These are phyloP conservation scores for Ormyrus rosae DNA, from an alignment of 2,888 invertebrate genomes.

Conservation along the genomic window DNA sequence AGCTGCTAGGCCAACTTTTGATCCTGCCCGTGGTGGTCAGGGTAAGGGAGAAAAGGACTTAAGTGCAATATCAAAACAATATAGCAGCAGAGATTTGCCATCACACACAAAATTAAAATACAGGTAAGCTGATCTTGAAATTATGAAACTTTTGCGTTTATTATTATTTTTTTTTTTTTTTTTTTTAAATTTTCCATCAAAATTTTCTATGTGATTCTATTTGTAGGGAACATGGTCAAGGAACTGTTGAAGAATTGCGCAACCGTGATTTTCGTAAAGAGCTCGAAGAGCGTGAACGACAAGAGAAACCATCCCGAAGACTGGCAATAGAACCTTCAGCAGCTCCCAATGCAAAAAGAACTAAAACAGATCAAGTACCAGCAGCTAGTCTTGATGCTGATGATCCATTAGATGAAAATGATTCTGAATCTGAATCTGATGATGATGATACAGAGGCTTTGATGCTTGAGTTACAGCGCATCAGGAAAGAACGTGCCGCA, in stretches of 20 bases:
- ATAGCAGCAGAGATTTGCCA: conserved; percentile 97
- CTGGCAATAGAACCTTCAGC: conserved; percentile 87
- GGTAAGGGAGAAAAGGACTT: conserved; percentile 98
- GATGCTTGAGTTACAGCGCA: too few relatives aligned
- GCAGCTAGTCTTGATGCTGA: conserved; percentile 97
- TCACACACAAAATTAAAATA: conserved; percentile 98
- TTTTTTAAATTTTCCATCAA: too few relatives aligned
- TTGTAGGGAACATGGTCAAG: conserved; percentile 95
- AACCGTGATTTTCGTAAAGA: conserved; percentile 92
- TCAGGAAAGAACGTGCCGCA: conserved; percentile 79
- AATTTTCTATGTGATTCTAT: neutral
- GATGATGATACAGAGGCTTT: conserved; percentile 77
- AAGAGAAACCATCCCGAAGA: conserved; percentile 61
- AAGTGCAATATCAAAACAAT: conserved; percentile 98
- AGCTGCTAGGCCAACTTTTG: conserved; percentile 98
- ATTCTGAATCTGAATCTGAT: conserved; percentile 89
- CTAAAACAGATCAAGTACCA: conserved; percentile 86
- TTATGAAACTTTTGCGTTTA: too few relatives aligned
- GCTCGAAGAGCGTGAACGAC: conserved; percentile 93
- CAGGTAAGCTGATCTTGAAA: conserved; percentile 80
- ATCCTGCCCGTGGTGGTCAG: conserved; percentile 96
- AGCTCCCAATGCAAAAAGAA: conserved; percentile 78
- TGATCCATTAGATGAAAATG: conserved; percentile 93
- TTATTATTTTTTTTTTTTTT: too few relatives aligned
- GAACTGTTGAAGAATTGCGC: conserved; percentile 92